Conservation (phyloP, 2,113 vertebrate genomes). For the Pangasianodon hypophthalmus region DNA sequence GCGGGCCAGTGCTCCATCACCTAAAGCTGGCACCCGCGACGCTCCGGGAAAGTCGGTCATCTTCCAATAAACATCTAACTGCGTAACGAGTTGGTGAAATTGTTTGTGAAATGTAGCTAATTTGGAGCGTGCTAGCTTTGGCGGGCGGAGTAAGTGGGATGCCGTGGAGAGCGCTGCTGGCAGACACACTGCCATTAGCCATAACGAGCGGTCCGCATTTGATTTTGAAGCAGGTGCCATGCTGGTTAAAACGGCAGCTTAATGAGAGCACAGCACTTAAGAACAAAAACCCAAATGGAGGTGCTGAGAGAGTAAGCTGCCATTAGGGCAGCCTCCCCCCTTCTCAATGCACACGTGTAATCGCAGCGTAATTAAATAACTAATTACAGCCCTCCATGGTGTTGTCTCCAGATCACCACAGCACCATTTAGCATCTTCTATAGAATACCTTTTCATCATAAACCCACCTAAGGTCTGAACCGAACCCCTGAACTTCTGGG, state of each 20-base stretch:
- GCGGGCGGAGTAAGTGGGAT: slow-evolving; percentile 56
- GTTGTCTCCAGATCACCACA: slow-evolving; percentile 50
- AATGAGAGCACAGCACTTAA: slow-evolving; percentile 73
- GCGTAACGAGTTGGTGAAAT: slow-evolving; percentile 72
- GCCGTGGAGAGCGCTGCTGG: slow-evolving; percentile 65
- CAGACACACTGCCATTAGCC: slow-evolving; percentile 66
- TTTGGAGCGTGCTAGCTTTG: slow-evolving; percentile 64
- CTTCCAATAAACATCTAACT: slow-evolving; percentile 76
- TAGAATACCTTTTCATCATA: slow-evolving; percentile 45
- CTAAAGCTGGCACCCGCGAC: slow-evolving; percentile 60
- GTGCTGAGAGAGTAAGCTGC: slow-evolving; percentile 60
- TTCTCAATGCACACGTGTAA: slow-evolving; percentile 54
- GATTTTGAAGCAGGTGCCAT: slow-evolving; percentile 75
- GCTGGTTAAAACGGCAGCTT: slow-evolving; percentile 70
- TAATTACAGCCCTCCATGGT: slow-evolving; percentile 60
- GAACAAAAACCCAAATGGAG: slow-evolving; percentile 63
- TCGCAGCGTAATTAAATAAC: slow-evolving; percentile 60
- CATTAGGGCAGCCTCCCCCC: slow-evolving; percentile 62
- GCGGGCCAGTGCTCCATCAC: slow-evolving; percentile 62
- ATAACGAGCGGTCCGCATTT: slow-evolving; percentile 73
- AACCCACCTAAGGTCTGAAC: not conserved
- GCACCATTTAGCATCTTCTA: slow-evolving; percentile 41
- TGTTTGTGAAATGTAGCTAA: slow-evolving; percentile 76
- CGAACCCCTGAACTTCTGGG: not conserved
- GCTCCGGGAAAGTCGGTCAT: slow-evolving; percentile 63